Percentiles rank a stretch among this genome's conserved stretches.
Conservation (phyloP, 2,888 invertebrate species). For the Theristus sp. region DNA sequence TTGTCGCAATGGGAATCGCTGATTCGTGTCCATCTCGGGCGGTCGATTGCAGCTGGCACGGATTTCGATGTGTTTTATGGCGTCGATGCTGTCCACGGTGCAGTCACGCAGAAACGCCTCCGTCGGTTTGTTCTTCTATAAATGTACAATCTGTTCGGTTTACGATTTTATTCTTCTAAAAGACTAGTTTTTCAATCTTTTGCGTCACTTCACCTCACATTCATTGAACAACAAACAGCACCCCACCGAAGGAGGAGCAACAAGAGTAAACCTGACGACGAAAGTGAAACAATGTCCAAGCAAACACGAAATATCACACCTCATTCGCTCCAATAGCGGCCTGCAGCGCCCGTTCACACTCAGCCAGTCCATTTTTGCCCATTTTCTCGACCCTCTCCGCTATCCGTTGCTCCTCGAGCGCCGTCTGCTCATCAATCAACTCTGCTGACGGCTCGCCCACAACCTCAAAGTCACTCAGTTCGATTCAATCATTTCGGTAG, state of each 20-base stretch:
- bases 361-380: conserved; percentile 48
- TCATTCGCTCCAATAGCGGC: conserved; percentile 43
- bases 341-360: conserved; percentile 44
- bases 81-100: conserved; percentile 52
- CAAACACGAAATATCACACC: too few species aligned
- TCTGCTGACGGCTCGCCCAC: conserved; percentile 43
- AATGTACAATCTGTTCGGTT: too few species aligned
- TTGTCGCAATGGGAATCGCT: background rate
- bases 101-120: conserved; percentile 50
- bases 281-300: too few species aligned
- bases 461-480: conserved; percentile 25
- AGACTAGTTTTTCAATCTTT: too few species aligned
- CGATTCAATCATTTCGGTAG: too few species aligned
- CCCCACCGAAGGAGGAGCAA: too few species aligned
- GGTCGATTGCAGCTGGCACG: background rate
- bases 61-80: conserved; percentile 38
- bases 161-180: too few species aligned
- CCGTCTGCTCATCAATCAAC: conserved; percentile 46
- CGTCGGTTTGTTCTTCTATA: conserved; percentile 49
- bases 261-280: too few species aligned
- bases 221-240: too few species aligned
- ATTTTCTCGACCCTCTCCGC: conserved; percentile 46
- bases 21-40: background rate
- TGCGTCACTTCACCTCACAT: too few species aligned
- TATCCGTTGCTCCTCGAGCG: conserved; percentile 52